These are phyloP conservation scores for Datnioides undecimradiatus DNA, from an alignment of 2,113 vertebrate species.

Conservation along the genomic window DNA sequence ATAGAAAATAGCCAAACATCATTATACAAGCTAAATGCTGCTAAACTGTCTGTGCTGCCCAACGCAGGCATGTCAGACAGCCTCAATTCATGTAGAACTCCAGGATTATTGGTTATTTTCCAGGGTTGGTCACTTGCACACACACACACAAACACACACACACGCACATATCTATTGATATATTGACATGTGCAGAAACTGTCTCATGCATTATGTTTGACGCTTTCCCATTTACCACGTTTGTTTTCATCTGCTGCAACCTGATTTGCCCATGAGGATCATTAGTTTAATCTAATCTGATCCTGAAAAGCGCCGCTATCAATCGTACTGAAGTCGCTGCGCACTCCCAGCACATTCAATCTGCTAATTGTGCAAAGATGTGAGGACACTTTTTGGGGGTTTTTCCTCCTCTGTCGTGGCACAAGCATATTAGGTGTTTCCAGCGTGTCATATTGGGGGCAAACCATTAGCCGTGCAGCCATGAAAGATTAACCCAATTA, in stretches of 20 bases:
- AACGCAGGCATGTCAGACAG: too few relatives aligned
- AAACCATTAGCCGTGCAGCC: conserved; percentile 23
- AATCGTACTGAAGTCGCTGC: neutral
- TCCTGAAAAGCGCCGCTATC: neutral
- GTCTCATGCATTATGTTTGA: neutral
- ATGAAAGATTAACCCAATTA: conserved; percentile 40
- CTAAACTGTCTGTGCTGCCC: too few relatives aligned
- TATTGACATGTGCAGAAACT: neutral
- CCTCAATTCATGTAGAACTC: too few relatives aligned
- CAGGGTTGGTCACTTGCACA: neutral
- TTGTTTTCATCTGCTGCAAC: conserved; percentile 1
- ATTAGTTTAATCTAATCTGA: neutral
- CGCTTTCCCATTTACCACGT: neutral
- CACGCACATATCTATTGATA: too few relatives aligned
- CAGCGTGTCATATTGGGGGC: conserved; percentile 6
- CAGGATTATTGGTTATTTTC: neutral
- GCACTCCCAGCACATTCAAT: neutral
- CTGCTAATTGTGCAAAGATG: neutral
- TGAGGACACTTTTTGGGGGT: neutral
- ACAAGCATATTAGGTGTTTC: neutral
- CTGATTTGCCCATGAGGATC: neutral
- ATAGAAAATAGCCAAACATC: too few relatives aligned
- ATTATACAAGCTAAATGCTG: too few relatives aligned
- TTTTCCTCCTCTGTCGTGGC: neutral
- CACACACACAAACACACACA: too few relatives aligned